These are phyloP conservation scores for Gymnogyps californianus DNA, from an alignment of 2,113 vertebrate genomes.

Conservation along the genomic window DNA sequence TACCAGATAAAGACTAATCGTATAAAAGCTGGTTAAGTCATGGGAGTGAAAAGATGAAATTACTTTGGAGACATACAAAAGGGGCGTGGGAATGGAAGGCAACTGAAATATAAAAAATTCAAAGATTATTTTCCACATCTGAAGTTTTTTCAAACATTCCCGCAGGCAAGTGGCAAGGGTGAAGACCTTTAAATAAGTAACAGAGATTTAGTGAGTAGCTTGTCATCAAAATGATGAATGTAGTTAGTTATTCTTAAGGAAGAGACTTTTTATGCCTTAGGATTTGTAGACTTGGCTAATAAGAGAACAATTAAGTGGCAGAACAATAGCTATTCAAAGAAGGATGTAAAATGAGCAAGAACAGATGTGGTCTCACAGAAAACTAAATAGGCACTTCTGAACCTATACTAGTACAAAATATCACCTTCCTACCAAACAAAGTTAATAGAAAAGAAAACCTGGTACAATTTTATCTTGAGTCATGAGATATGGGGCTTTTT, in stretches of 20 bases:
- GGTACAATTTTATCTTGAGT: neutral
- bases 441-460: neutral
- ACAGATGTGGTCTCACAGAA: neutral
- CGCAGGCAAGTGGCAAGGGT: neutral
- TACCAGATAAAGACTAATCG: neutral
- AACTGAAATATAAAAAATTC: neutral
- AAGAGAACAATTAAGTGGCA: neutral
- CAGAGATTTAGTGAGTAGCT: neutral
- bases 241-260: constrained; percentile 47
- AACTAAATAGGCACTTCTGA: neutral
- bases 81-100: neutral
- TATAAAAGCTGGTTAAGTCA: neutral
- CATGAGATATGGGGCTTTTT: neutral
- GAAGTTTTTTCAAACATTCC: neutral
- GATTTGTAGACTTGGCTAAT: neutral
- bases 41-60: neutral
- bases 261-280: neutral
- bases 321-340: constrained; percentile 23
- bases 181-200: constrained; percentile 34
- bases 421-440: neutral
- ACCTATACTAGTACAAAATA: neutral
- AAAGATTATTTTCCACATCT: neutral
- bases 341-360: neutral
- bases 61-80: neutral
- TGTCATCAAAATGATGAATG: constrained; percentile 13